Evolutionary conservation across 2,113 vertebrate species (phyloP).

Genomic region (Arenaria interpres): DNA sequence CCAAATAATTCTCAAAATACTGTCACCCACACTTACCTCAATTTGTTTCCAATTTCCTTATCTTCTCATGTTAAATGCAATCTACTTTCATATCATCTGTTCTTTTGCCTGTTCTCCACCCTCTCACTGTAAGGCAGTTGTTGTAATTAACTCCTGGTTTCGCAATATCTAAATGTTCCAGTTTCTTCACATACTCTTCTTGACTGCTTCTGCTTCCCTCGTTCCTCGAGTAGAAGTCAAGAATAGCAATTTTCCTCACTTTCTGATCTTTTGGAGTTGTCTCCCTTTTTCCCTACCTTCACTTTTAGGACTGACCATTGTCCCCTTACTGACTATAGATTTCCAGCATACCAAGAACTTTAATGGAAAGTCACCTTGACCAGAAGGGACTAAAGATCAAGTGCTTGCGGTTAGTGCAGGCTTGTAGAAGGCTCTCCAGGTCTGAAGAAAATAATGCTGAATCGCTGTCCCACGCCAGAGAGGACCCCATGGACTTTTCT

Average conservation of each 20-base stretch:
- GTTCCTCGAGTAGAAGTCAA: neutral
- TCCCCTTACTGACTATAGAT: neutral
- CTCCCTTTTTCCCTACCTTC: neutral
- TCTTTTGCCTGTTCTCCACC: neutral
- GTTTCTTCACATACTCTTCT: neutral
- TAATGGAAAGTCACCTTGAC: neutral
- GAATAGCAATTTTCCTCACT: neutral
- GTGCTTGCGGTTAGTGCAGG: neutral
- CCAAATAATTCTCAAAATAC: neutral
- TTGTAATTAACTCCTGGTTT: neutral
- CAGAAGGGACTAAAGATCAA: neutral
- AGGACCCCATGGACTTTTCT: neutral
- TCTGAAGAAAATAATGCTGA: neutral
- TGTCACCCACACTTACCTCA: neutral
- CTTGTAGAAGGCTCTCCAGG: neutral
- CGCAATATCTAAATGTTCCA: neutral
- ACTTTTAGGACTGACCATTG: neutral
- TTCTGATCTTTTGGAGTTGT: neutral
- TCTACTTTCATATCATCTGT: neutral
- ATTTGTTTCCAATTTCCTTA: neutral
- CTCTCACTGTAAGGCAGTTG: neutral
- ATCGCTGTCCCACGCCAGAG: neutral
- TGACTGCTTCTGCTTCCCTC: neutral
- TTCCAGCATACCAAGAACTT: neutral
- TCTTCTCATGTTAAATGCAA: neutral